Base-by-base conservation (phyloP, 1,140 invertebrate genomes). In the Camponotus floridanus region DNA sequence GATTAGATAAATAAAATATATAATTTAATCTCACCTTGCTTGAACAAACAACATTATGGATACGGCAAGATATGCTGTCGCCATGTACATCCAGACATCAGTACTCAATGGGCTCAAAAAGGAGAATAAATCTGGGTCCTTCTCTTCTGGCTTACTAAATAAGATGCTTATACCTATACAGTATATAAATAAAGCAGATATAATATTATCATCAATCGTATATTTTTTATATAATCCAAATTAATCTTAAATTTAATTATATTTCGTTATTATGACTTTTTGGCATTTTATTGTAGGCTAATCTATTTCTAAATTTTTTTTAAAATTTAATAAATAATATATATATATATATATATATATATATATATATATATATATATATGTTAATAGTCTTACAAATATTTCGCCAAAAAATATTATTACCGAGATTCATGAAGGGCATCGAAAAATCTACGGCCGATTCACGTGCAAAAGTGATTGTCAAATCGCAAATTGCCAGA, bases 61-160 rank as follows among this genome's bases (percentile, higher is more conserved):
- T 55, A 99, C 97, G 36, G 97, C 97, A 55, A 99, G 95, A 94
- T 98, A 99, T 11, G 98, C 98, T 0, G 97, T 97, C 0, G 97
- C 97, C 96, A 98, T 98, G 94, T 98, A 98, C 86, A 99, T 97
- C 98, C 98, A 99, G 18, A 99, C 98, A 91, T 98, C 97, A 9
- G 98, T 95, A 3, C 98, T 98, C 80, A 99, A 97, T 2, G 98
- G 98, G 18, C 97, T 97, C 67, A 98, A 95, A 92, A 99, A 99
- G 0, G 98, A 98, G 94, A 99, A 98, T 1, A 99, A 94, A 92
- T 98, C 96, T 0, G 97, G 96, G 4, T 96, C 95, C 89, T 97
- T 96, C 76, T 96, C 96, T 31, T 96, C 95, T 0, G 97, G 96
- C 92, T 97, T 97, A 2, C 96, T 96, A 92, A 97, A 98, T 8